Conservation (phyloP, 2,113 vertebrate genomes). For the Setophaga coronata region DNA sequence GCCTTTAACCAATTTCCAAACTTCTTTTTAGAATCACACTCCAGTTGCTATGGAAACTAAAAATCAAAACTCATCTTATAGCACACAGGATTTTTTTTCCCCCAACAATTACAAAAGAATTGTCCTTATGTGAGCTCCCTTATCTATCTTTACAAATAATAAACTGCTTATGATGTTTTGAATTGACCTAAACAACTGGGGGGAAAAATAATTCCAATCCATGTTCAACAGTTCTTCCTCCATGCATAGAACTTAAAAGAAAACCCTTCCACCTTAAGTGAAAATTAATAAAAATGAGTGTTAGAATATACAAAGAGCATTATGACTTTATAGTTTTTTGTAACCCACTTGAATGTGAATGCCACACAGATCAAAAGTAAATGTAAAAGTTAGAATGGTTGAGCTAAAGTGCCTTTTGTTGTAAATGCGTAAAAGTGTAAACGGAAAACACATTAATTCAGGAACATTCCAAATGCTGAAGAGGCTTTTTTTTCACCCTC, state of each 20-base stretch:
- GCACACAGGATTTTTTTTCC: not conserved
- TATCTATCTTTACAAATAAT: not conserved
- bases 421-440: not conserved
- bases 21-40: not conserved
- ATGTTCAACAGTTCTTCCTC: not conserved
- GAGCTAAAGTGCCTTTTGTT: not conserved
- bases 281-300: not conserved
- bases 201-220: not conserved
- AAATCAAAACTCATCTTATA: not conserved
- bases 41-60: slow-evolving; percentile 1
- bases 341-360: not conserved
- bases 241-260: fast-evolving
- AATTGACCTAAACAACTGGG: not conserved
- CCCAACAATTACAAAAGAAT: not conserved
- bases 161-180: not conserved
- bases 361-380: not conserved
- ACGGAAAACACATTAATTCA: not conserved
- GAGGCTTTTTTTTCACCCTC: not conserved
- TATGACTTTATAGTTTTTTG: not conserved
- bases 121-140: not conserved
- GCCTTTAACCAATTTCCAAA: not conserved
- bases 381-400: not conserved
- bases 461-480: not conserved
- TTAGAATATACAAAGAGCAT: not conserved
- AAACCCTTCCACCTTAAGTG: not conserved